Evolutionary conservation across 2,797 vertebrate genomes (phyloP).

Genomic region (Siniperca scherzeri): DNA sequence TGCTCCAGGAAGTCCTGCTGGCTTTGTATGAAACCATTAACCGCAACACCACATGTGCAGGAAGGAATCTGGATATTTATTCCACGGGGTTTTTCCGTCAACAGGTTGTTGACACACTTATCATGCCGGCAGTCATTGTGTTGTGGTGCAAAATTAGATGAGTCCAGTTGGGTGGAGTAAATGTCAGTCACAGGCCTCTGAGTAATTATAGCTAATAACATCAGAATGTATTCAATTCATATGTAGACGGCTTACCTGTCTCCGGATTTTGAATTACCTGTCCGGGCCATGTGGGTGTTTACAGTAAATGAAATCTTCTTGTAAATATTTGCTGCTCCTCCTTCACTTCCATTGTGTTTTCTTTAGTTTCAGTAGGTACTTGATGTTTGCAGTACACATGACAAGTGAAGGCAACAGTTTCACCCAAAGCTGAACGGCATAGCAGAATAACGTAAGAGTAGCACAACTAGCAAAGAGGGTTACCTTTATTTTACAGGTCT

Average conservation of each 20-base stretch:
- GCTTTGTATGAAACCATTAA: constrained; percentile 35
- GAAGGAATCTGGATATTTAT: constrained; percentile 58
- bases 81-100: constrained; percentile 55
- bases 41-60: constrained; percentile 59
- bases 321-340: not conserved
- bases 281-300: constrained; percentile 5
- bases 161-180: not conserved
- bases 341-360: not conserved
- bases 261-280: not conserved
- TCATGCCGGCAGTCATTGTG: constrained; percentile 37
- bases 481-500: not conserved
- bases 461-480: not conserved
- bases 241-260: not conserved
- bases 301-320: not conserved
- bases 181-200: constrained; percentile 25
- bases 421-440: too few species aligned
- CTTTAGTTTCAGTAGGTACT: not conserved
- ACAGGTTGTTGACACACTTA: constrained; percentile 71
- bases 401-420: not conserved
- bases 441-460: not conserved
- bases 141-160: constrained; percentile 10
- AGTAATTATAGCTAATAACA: constrained; percentile 9
- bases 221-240: not conserved
- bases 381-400: not conserved
- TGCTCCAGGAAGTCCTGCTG: constrained; percentile 54